These are phyloP conservation scores for Machaerirhynchus nigripectus DNA, from an alignment of 2,113 vertebrate genomes.

Conservation along the genomic window DNA sequence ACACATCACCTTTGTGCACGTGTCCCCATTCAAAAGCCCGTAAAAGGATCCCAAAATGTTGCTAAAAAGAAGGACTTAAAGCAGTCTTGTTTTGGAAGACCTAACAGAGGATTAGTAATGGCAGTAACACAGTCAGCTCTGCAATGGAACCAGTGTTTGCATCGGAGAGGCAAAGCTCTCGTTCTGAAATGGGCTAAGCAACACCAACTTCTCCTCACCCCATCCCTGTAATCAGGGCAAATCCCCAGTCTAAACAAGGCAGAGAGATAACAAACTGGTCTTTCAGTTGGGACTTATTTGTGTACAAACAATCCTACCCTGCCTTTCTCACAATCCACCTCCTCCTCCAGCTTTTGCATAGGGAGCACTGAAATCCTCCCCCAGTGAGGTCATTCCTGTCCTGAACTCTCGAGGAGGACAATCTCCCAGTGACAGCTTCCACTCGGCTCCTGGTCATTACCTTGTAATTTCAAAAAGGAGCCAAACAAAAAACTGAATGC, in stretches of 20 bases:
- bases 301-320: neutral
- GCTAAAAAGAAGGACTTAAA: neutral
- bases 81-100: neutral
- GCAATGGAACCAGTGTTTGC: neutral
- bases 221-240: neutral
- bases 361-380: neutral
- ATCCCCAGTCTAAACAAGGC: neutral
- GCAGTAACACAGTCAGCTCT: neutral
- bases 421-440: neutral
- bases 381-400: neutral
- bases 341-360: neutral
- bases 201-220: neutral
- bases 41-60: neutral
- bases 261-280: neutral
- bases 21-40: neutral
- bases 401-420: neutral
- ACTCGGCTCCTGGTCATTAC: neutral
- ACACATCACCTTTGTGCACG: accelerated
- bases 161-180: neutral
- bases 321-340: neutral
- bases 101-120: no score
- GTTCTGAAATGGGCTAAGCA: neutral
- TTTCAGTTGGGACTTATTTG: neutral
- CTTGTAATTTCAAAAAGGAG: neutral
- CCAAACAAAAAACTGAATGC: neutral